These are phyloP conservation scores for Mionectes olivaceus DNA, from an alignment of 2,797 vertebrate species.

Conservation along the genomic window DNA sequence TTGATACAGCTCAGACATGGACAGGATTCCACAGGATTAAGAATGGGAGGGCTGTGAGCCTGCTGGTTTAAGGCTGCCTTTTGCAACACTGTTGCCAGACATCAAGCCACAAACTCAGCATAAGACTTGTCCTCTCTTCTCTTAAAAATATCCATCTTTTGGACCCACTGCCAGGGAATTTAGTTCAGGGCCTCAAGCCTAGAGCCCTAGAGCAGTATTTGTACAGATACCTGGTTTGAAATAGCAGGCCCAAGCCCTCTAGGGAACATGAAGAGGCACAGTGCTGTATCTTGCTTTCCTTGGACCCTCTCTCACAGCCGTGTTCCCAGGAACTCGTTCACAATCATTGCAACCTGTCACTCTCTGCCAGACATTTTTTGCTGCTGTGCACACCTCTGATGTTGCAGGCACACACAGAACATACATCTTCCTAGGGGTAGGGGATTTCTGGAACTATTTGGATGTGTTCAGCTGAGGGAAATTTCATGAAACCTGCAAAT, in stretches of 20 bases:
- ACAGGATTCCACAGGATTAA: not conserved
- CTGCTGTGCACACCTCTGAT: not conserved
- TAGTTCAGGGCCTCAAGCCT: not conserved
- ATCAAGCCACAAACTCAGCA: not conserved
- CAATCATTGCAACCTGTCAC: not conserved
- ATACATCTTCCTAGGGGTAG: not conserved
- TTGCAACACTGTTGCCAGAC: not conserved
- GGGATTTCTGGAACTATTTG: not conserved
- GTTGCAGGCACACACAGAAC: not conserved
- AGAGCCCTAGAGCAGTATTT: not conserved
- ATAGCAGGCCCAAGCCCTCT: not conserved
- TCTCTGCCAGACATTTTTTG: rapidly evolving
- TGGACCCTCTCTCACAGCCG: not conserved
- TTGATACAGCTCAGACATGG: not conserved
- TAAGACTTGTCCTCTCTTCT: not conserved
- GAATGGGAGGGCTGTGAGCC: not conserved
- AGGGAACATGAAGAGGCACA: not conserved
- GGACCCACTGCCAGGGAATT: not conserved
- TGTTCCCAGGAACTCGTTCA: not conserved
- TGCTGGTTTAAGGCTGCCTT: not conserved
- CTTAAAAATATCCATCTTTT: not conserved
- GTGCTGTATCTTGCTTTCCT: not conserved
- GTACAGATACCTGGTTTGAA: rapidly evolving
- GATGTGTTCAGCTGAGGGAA: not conserved
- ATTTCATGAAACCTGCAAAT: not conserved